phyloP scores from a whole-genome alignment of 2,113 vertebrate genomes.

The Sorex fumeus region DNA sequence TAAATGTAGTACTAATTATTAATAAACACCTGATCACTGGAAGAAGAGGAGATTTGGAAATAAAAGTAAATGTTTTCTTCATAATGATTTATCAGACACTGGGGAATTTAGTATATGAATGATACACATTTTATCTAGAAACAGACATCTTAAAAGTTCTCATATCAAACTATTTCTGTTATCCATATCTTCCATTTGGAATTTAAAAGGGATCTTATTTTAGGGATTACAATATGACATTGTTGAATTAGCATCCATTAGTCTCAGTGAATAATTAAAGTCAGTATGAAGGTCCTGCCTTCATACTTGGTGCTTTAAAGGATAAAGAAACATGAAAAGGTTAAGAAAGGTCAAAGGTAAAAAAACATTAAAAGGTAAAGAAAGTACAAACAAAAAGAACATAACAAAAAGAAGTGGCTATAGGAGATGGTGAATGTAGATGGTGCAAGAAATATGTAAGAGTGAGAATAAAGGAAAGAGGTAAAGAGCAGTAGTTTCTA shows the following conservation, averaged over 20 bases:
- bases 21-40: not conserved
- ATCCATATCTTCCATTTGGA: not conserved
- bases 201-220: not conserved
- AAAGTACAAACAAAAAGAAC: not conserved
- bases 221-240: constrained; percentile 2
- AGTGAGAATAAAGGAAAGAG: not conserved
- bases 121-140: not conserved
- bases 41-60: not conserved
- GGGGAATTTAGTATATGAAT: not conserved
- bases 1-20: not conserved
- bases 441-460: not conserved
- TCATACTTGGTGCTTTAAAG: constrained; percentile 37
- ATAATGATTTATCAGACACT: constrained; percentile 15
- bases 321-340: not conserved
- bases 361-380: constrained; percentile 16
- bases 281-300: not conserved
- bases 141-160: constrained; percentile 9
- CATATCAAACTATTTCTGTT: constrained; percentile 17
- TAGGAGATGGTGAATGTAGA: not conserved
- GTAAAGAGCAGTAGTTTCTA: not conserved
- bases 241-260: constrained; percentile 39
- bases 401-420: constrained; percentile 8
- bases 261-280: constrained; percentile 39
- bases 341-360: no score
- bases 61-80: not conserved